These are phyloP conservation scores for Palythoa heliodiscus DNA, from an alignment of 92 coral and sea anemone species.

Conservation along the genomic window DNA sequence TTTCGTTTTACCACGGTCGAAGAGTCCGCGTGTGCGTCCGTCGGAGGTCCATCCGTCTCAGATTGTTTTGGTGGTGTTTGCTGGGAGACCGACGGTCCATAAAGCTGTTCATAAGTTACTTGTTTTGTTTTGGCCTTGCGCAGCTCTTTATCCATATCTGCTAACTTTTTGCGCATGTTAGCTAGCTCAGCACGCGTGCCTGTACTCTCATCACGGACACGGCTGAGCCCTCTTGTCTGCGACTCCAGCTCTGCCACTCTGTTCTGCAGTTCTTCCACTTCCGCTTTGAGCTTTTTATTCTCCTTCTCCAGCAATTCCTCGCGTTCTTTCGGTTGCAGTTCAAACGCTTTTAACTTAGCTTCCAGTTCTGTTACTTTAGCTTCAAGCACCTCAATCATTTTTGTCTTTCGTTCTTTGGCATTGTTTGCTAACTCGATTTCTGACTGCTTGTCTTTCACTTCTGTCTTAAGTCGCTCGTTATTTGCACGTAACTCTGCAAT, in stretches of 20 bases:
- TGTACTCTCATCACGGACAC: background rate
- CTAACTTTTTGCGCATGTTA: constrained; percentile 9
- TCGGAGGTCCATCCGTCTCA: constrained; percentile 6
- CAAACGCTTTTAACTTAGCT: constrained; percentile 12
- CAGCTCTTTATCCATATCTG: constrained; percentile 21
- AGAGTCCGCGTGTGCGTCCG: background rate
- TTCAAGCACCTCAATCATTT: constrained; percentile 30
- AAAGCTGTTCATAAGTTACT: constrained; percentile 24
- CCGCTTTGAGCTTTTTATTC: constrained; percentile 50
- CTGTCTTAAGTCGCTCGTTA: constrained; percentile 36
- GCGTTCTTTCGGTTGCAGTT: constrained; percentile 38
- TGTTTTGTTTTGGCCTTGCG: constrained; percentile 18
- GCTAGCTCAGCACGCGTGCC: constrained; percentile 10
- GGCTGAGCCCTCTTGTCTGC: constrained; percentile 40
- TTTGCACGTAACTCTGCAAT: constrained; percentile 26
- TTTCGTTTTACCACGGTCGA: constrained; percentile 2
- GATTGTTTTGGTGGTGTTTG: background rate
- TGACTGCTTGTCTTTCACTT: constrained; percentile 30
- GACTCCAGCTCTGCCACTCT: constrained; percentile 60
- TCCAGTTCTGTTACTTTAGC: constrained; percentile 26
- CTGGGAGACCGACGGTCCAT: constrained; percentile 22
- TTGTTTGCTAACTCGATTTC: constrained; percentile 34
- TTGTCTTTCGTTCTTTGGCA: constrained; percentile 33
- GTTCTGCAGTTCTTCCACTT: constrained; percentile 52
- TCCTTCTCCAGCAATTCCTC: constrained; percentile 49